phyloP scores from a whole-genome alignment of 2,797 vertebrate species.

The Microctenopoma steveboyesi region DNA sequence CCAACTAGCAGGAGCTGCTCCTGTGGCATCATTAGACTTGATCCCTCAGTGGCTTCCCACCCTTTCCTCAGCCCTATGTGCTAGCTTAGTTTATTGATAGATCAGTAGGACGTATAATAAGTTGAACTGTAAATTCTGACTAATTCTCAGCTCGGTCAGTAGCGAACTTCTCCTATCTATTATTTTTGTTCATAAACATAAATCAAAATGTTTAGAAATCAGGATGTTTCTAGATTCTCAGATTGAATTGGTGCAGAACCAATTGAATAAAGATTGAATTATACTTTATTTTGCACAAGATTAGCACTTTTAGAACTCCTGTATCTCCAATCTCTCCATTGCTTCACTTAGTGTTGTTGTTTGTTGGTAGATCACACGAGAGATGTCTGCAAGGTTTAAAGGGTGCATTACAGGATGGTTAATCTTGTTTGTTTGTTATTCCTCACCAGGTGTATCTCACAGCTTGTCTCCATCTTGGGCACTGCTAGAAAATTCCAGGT shows the following conservation, averaged over 20 bases:
- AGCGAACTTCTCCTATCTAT: too few species aligned
- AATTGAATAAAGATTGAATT: neutral
- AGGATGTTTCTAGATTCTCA: neutral
- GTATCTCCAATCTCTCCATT: neutral
- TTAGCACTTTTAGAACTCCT: neutral
- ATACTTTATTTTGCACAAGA: neutral
- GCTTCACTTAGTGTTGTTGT: neutral
- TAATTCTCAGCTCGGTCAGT: too few species aligned
- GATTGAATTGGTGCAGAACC: neutral
- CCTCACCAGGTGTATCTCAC: conserved; percentile 55
- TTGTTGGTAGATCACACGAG: neutral
- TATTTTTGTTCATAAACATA: too few species aligned
- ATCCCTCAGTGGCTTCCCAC: neutral
- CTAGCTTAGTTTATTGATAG: too few species aligned
- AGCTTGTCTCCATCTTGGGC: conserved; percentile 34
- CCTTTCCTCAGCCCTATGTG: too few species aligned
- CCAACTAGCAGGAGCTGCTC: neutral
- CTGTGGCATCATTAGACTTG: neutral
- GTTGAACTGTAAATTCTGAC: too few species aligned
- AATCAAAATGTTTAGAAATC: neutral
- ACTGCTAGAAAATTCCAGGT: conserved; percentile 56
- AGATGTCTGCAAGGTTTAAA: conserved; percentile 15
- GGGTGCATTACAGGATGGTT: neutral
- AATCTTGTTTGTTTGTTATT: conserved; percentile 30
- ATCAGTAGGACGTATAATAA: too few species aligned